Percentiles rank a stretch among this genome's conserved stretches.
phyloP scores from a whole-genome alignment of 2,113 vertebrate species.

The Cygnus atratus region DNA sequence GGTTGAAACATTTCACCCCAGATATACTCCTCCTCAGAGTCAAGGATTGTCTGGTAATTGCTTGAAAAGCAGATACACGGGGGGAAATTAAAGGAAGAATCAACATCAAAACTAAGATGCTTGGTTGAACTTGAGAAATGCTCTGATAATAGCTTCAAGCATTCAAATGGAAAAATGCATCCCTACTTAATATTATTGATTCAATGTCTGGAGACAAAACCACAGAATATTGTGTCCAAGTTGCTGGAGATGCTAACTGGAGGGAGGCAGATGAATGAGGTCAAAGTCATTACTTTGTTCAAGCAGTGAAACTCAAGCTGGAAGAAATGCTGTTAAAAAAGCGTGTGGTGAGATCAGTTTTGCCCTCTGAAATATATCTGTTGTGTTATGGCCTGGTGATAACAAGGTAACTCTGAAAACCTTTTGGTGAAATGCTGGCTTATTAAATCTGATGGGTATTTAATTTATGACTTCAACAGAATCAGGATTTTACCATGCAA shows the following conservation, averaged over 20 bases:
- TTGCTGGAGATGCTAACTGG: not conserved
- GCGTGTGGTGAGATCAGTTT: not conserved
- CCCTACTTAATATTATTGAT: constrained; percentile 45
- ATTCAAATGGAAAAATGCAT: constrained; percentile 35
- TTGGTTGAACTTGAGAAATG: constrained; percentile 6
- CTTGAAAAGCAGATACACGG: not conserved
- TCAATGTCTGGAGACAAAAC: constrained; percentile 5
- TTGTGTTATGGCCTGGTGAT: not conserved
- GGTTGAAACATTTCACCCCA: not conserved
- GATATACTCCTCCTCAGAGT: not conserved
- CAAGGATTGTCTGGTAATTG: not conserved
- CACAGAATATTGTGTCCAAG: not conserved
- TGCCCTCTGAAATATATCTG: not conserved
- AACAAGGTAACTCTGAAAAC: not conserved
- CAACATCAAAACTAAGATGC: not conserved
- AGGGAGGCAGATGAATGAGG: not conserved
- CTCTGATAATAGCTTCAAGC: not conserved
- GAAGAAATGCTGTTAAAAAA: not conserved
- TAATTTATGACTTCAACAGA: not conserved
- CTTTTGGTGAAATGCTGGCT: not conserved
- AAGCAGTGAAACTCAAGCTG: not conserved
- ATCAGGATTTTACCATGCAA: not conserved
- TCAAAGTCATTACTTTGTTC: not conserved
- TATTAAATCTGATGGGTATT: not conserved
- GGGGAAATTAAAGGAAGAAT: constrained; percentile 10